Percentiles rank a stretch among this genome's conserved stretches.
These are phyloP conservation scores for Eretmocerus hayati DNA, from an alignment of 2,888 invertebrate species.

Conservation along the genomic window DNA sequence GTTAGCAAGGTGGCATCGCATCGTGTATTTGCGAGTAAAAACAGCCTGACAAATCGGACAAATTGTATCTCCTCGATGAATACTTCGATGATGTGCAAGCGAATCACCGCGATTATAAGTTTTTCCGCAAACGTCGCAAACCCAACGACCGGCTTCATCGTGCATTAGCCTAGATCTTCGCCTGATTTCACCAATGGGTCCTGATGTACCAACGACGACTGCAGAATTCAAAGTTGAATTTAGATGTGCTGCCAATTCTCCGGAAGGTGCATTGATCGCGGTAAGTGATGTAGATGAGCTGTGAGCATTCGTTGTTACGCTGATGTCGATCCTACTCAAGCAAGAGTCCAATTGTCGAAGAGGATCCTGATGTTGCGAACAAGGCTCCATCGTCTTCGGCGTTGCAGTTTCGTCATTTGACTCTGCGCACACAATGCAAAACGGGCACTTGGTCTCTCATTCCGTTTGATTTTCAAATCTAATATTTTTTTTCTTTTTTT, in stretches of 20 bases:
- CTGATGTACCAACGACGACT: not conserved
- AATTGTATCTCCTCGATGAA: conserved; percentile 46
- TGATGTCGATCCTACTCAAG: no score
- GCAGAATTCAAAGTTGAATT: not conserved
- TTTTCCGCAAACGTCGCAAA: conserved; percentile 47
- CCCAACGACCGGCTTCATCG: conserved; percentile 43
- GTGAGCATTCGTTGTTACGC: no score
- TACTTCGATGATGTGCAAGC: conserved; percentile 46
- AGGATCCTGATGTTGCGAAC: conserved; percentile 6
- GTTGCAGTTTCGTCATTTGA: conserved; percentile 34
- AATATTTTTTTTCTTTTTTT: conserved; percentile 13
- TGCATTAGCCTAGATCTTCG: conserved; percentile 41
- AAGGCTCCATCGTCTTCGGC: no score
- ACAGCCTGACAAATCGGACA: conserved; percentile 45
- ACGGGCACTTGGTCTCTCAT: conserved; percentile 42
- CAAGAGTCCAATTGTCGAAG: no score
- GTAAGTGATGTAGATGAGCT: no score
- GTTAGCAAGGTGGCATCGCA: conserved; percentile 45
- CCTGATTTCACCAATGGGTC: conserved; percentile 24
- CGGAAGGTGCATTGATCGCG: conserved; percentile 1
- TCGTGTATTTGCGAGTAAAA: conserved; percentile 46
- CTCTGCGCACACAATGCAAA: conserved; percentile 48
- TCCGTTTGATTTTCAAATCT: conserved; percentile 26
- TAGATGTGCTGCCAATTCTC: not conserved
- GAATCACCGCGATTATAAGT: conserved; percentile 46